Evolutionary conservation across 2,888 invertebrate genomes (phyloP).

Genomic region (Lycophotia porphyrea): DNA sequence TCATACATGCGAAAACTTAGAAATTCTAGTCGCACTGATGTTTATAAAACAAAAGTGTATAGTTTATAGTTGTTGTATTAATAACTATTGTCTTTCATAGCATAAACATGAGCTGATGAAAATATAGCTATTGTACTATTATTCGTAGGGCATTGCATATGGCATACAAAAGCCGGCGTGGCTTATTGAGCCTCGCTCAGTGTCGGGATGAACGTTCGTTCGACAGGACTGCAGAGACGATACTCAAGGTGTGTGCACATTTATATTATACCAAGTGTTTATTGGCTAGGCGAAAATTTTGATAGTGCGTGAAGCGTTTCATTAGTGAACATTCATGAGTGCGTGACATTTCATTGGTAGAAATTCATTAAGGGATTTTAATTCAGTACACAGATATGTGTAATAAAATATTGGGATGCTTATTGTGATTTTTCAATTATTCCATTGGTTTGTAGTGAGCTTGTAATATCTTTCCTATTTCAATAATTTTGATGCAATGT

Average conservation of each 20-base stretch:
- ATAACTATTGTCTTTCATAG: constrained; percentile 85
- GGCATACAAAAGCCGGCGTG: constrained; percentile 89
- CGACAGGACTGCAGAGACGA: constrained; percentile 83
- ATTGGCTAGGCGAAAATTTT: constrained; percentile 1
- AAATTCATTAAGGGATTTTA: background rate
- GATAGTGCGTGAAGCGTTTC: background rate
- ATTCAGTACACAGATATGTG: background rate
- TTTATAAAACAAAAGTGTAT: constrained; percentile 85
- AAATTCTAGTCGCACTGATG: constrained; percentile 80
- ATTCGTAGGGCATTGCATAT: constrained; percentile 84
- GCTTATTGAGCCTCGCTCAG: constrained; percentile 83
- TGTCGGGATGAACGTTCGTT: constrained; percentile 81
- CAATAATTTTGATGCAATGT: background rate
- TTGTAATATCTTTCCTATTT: background rate
- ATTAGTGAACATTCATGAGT: constrained; percentile 11
- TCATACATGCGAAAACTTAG: constrained; percentile 78
- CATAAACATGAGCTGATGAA: constrained; percentile 80
- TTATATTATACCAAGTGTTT: constrained; percentile 23
- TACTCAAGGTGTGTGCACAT: constrained; percentile 82
- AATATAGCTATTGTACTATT: constrained; percentile 81
- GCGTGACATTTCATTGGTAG: background rate
- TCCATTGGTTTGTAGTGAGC: background rate
- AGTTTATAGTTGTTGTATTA: constrained; percentile 87
- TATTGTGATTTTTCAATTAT: background rate
- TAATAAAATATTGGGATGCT: no score